phyloP scores from a whole-genome alignment of 2,113 vertebrate species.

The Poeciliopsis turrubarensis region DNA sequence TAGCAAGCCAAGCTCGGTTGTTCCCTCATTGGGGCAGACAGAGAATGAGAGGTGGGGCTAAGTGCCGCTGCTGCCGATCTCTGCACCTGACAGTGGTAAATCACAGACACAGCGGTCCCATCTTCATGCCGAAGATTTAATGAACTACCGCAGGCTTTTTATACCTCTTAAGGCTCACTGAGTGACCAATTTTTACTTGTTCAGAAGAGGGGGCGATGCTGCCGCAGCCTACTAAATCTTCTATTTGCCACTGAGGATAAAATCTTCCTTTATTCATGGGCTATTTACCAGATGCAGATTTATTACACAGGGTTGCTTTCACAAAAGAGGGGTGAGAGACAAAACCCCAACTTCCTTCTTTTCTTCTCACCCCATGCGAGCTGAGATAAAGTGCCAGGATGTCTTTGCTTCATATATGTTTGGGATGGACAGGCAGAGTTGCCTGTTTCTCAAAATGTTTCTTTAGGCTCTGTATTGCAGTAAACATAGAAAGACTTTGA shows the following conservation, averaged over 20 bases:
- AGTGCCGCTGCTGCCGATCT: slow-evolving; percentile 54
- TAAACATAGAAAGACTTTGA: background rate
- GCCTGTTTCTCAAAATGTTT: slow-evolving; percentile 22
- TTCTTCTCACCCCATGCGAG: slow-evolving; percentile 29
- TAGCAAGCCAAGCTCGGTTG: slow-evolving; percentile 56
- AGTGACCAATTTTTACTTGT: slow-evolving; percentile 81
- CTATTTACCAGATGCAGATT: slow-evolving; percentile 83
- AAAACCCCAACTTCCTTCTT: slow-evolving; percentile 47
- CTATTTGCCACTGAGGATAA: slow-evolving; percentile 76
- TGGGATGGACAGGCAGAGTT: slow-evolving; percentile 10
- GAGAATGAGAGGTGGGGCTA: slow-evolving; percentile 69
- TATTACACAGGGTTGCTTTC: slow-evolving; percentile 74
- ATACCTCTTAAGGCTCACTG: slow-evolving; percentile 78
- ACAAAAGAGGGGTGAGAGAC: slow-evolving; percentile 72
- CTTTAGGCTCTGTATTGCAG: background rate
- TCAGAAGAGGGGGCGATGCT: slow-evolving; percentile 75
- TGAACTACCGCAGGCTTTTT: slow-evolving; percentile 79
- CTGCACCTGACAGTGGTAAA: slow-evolving; percentile 76
- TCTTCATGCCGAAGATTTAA: slow-evolving; percentile 79
- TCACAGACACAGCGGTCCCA: slow-evolving; percentile 72
- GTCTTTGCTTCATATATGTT: slow-evolving; percentile 54
- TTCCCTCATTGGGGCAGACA: slow-evolving; percentile 68
- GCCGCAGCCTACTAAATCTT: slow-evolving; percentile 80
- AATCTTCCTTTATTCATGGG: slow-evolving; percentile 82
- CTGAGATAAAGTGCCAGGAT: slow-evolving; percentile 52